Conservation (phyloP, 92 coral and sea anemone genomes). For the Anthopleura xanthogrammica region DNA sequence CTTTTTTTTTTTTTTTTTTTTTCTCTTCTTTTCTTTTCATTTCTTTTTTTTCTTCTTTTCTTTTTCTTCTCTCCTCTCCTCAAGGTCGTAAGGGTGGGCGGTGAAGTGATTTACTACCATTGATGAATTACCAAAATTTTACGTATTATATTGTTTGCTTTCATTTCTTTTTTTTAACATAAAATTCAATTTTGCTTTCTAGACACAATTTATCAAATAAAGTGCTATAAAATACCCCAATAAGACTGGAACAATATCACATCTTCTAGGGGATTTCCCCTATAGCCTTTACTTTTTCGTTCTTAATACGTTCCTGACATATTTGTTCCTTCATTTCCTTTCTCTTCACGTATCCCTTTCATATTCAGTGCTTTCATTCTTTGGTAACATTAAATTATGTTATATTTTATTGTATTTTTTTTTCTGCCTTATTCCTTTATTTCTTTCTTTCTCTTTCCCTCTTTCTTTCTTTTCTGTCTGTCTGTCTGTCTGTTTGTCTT, state of each 20-base stretch:
- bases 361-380: not conserved
- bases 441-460: not conserved
- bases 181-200: not conserved
- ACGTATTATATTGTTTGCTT: too few species aligned
- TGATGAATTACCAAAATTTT: too few species aligned
- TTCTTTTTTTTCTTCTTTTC: not conserved
- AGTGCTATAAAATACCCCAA: not conserved
- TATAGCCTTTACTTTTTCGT: not conserved
- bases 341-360: not conserved
- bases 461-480: not conserved
- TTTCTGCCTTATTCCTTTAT: not conserved
- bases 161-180: not conserved
- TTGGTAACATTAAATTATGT: not conserved
- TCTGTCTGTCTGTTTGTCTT: not conserved
- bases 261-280: not conserved
- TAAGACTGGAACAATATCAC: not conserved
- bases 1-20: too few species aligned
- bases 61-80: not conserved
- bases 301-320: not conserved
- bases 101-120: too few species aligned
- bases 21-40: not conserved
- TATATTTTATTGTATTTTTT: not conserved
- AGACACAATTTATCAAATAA: not conserved
- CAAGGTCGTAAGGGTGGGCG: not conserved
- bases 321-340: not conserved